Evolutionary conservation across 2,888 invertebrate species (phyloP), one percentile per base, ranked within the genome.

Genomic region (Anticlea derivata): DNA sequence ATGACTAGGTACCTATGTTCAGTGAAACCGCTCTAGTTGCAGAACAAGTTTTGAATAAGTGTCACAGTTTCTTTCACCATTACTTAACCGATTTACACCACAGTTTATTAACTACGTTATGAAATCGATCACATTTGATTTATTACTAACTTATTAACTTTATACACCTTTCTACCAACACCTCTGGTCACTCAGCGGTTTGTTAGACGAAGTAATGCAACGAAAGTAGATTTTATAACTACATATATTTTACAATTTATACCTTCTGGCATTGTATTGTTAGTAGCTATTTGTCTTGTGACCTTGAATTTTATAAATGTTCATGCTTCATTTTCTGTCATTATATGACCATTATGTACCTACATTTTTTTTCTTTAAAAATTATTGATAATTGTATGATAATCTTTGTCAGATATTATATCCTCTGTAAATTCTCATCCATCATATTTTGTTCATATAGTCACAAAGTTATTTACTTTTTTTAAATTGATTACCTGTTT

Each of bases 1-100:
- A 3, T 10, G 30, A n/a, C n/a, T 26, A 11, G 23, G 24, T 44
- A 31, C 17, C 24, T n/a, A n/a, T n/a, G n/a, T n/a, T n/a, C n/a
- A n/a, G n/a, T n/a, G n/a, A n/a, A 31, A 13, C n/a, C 23, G 35
- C 10, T 43, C 11, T 50, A 38, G 26, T 50, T 49, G 5, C 17
- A 38, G 22, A 48, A 51, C 46, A 49, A 39, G 46, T 43, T 47
- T 43, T 41, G 22, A 29, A 22, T 31, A 38, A 33, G 17, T 55
- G 43, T 50, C 50, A 37, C 56, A 37, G 38, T 57, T 57, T 55
- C 41, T 44, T 51, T 41, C 53, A 55, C 47, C 29, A 26, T 57
- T 55, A 51, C 57, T 55, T 48, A 57, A 53, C 50, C 13, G 39
- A 58, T 55, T 61, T 61, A 55, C 54, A 52, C 54, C 53, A 61